Evolutionary conservation across 2,888 invertebrate genomes (phyloP).

Genomic region (Orthosia cruda): DNA sequence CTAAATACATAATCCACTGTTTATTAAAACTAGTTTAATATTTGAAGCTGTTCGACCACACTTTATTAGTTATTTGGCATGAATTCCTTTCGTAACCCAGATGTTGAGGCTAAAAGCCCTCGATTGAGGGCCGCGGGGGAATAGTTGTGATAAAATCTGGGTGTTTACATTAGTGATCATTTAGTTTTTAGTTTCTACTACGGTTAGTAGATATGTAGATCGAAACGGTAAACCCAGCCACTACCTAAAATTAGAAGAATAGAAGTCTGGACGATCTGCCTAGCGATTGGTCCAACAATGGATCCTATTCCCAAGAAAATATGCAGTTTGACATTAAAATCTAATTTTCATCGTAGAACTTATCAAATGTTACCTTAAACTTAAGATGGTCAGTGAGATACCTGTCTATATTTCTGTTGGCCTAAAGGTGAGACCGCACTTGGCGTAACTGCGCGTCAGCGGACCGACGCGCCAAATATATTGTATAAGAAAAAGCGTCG

Average conservation of each 20-base stretch:
- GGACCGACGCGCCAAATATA: no score
- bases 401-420: no score
- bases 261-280: no score
- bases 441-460: no score
- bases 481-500: no score
- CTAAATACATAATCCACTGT: conserved; percentile 62
- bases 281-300: no score
- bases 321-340: not conserved
- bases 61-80: conserved; percentile 47
- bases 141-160: conserved; percentile 5
- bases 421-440: no score
- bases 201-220: no score
- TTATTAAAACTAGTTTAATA: conserved; percentile 60
- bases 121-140: conserved; percentile 15
- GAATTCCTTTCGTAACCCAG: conserved; percentile 61
- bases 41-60: conserved; percentile 39
- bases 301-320: not conserved
- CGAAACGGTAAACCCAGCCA: no score
- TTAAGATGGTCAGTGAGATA: no score
- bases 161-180: conserved; percentile 9
- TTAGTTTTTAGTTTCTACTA: conserved; percentile 4
- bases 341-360: not conserved
- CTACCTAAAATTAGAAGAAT: no score
- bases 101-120: conserved; percentile 33
- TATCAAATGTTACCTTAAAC: no score